Percentiles rank a stretch among this genome's conserved stretches.
Evolutionary conservation across 1,140 invertebrate species (phyloP).

Genomic region (fruit fly (Drosophila melanogaster)): Release_6_plus_ISO1_MT NT_037436.4:16550001-16550500

Average conservation of each 20-base stretch:
- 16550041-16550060: no score
- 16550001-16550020: no score
- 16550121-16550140: no score
- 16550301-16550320: neutral
- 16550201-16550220: no score
- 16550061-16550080: no score
- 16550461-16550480: constrained; percentile 69
- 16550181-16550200: no score
- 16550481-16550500: constrained; percentile 66
- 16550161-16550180: no score
- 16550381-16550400: constrained; percentile 56
- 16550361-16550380: constrained; percentile 31
- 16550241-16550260: neutral
- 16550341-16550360: constrained; percentile 21
- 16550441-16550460: constrained; percentile 16
- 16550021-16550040: no score
- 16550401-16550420: constrained; percentile 63
- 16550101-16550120: no score
- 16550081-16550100: no score
- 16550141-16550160: no score
- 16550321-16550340: constrained; percentile 17
- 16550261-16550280: neutral
- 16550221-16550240: no score
- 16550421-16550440: constrained; percentile 61
- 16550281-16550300: neutral